These are phyloP conservation scores for Catajapyx aquilonaris DNA, from an alignment of 1,140 invertebrate genomes.

Conservation along the genomic window DNA sequence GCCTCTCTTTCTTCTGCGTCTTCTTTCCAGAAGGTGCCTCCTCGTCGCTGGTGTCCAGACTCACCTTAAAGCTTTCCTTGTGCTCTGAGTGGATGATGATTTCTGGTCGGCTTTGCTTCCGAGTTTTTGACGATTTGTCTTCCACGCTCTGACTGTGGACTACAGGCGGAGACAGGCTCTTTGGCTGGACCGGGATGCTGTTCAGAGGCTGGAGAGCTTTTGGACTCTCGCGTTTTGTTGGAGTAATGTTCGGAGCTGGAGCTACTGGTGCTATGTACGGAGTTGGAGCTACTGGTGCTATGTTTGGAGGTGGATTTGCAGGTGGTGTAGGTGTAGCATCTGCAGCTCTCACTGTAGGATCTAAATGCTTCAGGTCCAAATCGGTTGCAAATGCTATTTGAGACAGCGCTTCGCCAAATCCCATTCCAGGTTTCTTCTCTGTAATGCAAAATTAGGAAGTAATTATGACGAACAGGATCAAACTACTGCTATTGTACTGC, in stretches of 20 bases:
- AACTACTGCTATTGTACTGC: too few relatives aligned
- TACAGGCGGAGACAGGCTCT: not conserved
- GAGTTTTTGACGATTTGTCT: slow-evolving; percentile 2
- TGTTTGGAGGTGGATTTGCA: not conserved
- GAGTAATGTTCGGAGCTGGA: not conserved
- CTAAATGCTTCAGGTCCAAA: slow-evolving; percentile 2
- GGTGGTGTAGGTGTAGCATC: not conserved
- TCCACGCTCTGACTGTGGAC: not conserved
- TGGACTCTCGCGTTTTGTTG: too few relatives aligned
- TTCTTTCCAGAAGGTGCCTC: slow-evolving; percentile 1
- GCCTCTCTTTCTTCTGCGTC: slow-evolving; percentile 3
- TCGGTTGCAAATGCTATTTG: slow-evolving; percentile 8
- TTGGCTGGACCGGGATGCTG: not conserved
- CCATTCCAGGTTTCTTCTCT: not conserved
- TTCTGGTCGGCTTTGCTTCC: not conserved
- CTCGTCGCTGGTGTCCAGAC: not conserved
- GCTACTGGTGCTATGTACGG: not conserved
- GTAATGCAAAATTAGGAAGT: not conserved
- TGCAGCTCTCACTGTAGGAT: slow-evolving; percentile 1
- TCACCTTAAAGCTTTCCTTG: not conserved
- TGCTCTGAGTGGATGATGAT: not conserved
- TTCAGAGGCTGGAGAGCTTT: slow-evolving; percentile 7
- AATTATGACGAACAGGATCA: too few relatives aligned
- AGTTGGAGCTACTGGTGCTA: not conserved
- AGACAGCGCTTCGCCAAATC: slow-evolving; percentile 7